Percentiles rank a stretch among this genome's conserved stretches.
Evolutionary conservation across 1,140 invertebrate genomes (phyloP).

Genomic region (Argopecten irradians): DNA sequence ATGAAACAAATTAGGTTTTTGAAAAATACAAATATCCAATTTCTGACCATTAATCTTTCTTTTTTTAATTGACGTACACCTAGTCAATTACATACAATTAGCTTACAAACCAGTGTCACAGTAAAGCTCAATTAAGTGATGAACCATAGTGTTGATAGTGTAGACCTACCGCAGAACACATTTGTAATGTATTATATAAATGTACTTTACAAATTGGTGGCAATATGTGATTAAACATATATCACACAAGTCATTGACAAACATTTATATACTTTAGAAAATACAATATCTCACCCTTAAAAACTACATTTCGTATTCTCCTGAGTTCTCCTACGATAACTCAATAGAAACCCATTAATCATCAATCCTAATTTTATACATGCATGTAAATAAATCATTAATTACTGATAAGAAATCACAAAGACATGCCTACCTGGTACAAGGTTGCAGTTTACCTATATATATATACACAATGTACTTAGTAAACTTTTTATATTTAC

Average conservation of each 20-base stretch:
- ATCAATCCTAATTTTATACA: not conserved
- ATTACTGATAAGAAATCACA: not conserved
- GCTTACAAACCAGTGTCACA: not conserved
- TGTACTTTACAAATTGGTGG: not conserved
- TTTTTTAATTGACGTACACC: not conserved
- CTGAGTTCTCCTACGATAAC: not conserved
- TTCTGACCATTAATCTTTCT: not conserved
- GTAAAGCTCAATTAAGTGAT: not conserved
- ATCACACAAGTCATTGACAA: not conserved
- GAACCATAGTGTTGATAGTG: not conserved
- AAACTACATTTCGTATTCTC: not conserved
- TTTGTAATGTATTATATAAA: conserved; percentile 2
- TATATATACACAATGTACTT: not conserved
- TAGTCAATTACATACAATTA: not conserved
- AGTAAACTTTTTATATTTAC: not conserved
- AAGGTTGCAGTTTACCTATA: not conserved
- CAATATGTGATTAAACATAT: not conserved
- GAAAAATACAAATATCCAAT: not conserved
- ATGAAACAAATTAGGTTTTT: not conserved
- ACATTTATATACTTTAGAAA: not conserved
- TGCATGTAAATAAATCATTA: conserved; percentile 19
- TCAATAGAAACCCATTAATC: not conserved
- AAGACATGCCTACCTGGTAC: not conserved
- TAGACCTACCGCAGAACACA: conserved; percentile 11
- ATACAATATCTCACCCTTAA: not conserved